Base-by-base conservation (phyloP, 2,797 vertebrate species). In the Chelon auratus region DNA sequence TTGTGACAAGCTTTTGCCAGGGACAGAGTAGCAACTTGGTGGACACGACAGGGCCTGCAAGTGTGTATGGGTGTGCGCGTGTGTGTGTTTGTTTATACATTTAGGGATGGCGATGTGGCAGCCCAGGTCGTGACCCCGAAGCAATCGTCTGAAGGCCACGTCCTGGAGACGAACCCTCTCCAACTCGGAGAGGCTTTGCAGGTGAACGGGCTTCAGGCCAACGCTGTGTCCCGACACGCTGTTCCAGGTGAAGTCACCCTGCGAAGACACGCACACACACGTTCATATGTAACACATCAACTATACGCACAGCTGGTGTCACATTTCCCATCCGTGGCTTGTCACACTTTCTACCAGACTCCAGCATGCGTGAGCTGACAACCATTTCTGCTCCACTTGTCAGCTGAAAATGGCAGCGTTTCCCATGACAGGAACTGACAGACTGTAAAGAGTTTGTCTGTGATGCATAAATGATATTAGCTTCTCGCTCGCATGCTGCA, bases 241-340 rank as follows among this genome's bases (percentile, higher is more conserved):
- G 94, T 95, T 98, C 97, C 97, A 99, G 87, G 96, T 98, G 93
- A 97, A 97, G 87, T 97, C 96, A 87, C 95, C 96, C 98, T 99
- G 86, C 75, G 50, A 75, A 82, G 39, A 72, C 51, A 83, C 58
- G 84, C 22, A 79, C 42, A 63, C 48, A 62, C 40, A 64, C 36
- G 80, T 22, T 83, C 24, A 58, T 4, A 56, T 30, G 13, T 26
- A 55, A 8, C 18, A 63, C 24, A 62, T 68, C 22, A 68, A 33
- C 52, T 3, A 10, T 64, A 70, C 75, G 59, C 0, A 72, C 67
- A 80, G 75, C 13, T 53, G 9, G 43, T 73, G 72, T 56, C 57
- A 62, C 6, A 11, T 30, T 26, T 10, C 9, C 5, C 6, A 18
- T 69, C 63, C 30, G 53, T 18, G 33, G 51, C 13, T 48, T 47